Percentiles rank a stretch among this genome's conserved stretches.
Conservation (phyloP, 1,140 invertebrate genomes). For the Kradibia gibbosae region DNA sequence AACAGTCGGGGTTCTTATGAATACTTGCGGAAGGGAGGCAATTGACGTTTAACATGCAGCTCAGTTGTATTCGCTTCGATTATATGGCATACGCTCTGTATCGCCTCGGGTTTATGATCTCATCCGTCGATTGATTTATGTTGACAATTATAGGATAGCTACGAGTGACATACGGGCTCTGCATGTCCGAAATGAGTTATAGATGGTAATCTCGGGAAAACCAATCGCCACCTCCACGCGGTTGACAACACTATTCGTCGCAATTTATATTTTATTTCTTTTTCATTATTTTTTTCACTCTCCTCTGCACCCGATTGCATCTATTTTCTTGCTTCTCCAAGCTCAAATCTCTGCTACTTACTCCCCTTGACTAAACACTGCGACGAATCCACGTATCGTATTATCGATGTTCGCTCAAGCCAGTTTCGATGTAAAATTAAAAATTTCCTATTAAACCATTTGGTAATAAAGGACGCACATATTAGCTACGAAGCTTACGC, state of each 20-base stretch:
- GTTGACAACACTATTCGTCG: conserved; percentile 10
- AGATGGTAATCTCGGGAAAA: conserved; percentile 69
- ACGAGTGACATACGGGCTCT: conserved; percentile 68
- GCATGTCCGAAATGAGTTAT: conserved; percentile 71
- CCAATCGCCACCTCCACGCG: conserved; percentile 59
- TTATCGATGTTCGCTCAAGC: no score
- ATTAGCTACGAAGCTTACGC: no score
- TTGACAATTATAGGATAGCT: conserved; percentile 72
- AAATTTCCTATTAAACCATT: no score
- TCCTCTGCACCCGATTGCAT: no score
- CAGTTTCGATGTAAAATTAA: no score
- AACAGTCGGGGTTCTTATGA: background rate
- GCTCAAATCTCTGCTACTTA: no score
- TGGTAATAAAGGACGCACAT: no score
- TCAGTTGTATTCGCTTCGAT: conserved; percentile 60
- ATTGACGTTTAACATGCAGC: conserved; percentile 70
- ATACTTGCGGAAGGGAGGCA: conserved; percentile 51
- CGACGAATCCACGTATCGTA: no score
- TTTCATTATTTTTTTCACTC: background rate
- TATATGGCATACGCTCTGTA: conserved; percentile 64
- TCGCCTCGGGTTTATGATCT: conserved; percentile 73
- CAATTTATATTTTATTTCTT: conserved; percentile 1
- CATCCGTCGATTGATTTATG: conserved; percentile 73
- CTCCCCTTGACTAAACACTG: no score
- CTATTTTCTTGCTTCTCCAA: no score